Evolutionary conservation across 2,888 invertebrate genomes (phyloP).

Genomic region (Platynereis dumerilii): DNA sequence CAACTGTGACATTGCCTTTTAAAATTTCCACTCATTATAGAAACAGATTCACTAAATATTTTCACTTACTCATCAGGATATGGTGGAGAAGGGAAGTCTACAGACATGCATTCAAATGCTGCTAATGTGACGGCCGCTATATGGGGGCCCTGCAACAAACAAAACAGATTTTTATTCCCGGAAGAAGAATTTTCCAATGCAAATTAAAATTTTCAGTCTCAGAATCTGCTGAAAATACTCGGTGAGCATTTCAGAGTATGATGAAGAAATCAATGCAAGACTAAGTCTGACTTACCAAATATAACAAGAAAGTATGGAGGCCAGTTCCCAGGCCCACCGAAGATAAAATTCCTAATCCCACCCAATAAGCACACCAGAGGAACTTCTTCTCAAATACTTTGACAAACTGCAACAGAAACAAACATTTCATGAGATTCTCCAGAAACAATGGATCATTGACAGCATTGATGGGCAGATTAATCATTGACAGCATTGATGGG

Average conservation of each 20-base stretch:
- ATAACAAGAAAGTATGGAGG: conserved; percentile 96
- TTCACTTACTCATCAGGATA: conserved; percentile 86
- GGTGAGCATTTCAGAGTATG: no score
- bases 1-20: no score
- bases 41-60: no score
- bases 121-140: conserved; percentile 98
- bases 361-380: conserved; percentile 87
- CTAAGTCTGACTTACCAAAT: conserved; percentile 75
- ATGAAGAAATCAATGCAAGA: no score
- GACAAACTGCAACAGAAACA: conserved; percentile 31
- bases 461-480: no score
- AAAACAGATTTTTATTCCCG: neutral
- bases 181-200: neutral
- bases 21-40: no score
- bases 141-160: conserved; percentile 81
- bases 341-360: conserved; percentile 91
- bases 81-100: conserved; percentile 96
- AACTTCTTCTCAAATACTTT: conserved; percentile 46
- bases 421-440: no score
- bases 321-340: conserved; percentile 98
- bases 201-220: no score
- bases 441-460: no score
- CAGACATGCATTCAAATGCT: conserved; percentile 93
- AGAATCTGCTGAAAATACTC: no score
- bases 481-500: no score